Percentiles rank a stretch among this genome's conserved stretches.
Conservation (phyloP, 1,140 invertebrate species). For the Cotesia glomerata region DNA sequence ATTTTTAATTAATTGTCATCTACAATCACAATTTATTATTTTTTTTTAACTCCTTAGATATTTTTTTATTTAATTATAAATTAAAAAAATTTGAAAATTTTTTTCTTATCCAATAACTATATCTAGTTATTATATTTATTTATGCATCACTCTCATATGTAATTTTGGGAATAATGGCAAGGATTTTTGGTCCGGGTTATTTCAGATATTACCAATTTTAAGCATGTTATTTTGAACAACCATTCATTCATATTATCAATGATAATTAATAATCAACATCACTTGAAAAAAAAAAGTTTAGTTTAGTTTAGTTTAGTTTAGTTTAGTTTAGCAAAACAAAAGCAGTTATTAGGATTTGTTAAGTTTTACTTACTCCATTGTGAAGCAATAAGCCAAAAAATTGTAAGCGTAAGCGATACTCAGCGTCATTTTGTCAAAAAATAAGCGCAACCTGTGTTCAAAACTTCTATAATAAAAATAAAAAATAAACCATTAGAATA, state of each 20-base stretch:
- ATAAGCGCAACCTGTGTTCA: constrained; percentile 13
- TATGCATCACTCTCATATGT: constrained; percentile 2
- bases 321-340: background rate
- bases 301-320: too few species aligned
- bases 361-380: constrained; percentile 35
- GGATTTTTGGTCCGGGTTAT: constrained; percentile 19
- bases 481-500: background rate
- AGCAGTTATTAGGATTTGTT: constrained; percentile 13
- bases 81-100: background rate
- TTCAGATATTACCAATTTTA: background rate
- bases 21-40: background rate
- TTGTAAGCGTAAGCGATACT: constrained; percentile 18
- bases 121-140: background rate
- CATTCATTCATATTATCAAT: too few species aligned
- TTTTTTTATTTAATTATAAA: background rate
- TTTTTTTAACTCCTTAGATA: too few species aligned
- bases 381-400: constrained; percentile 31
- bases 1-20: background rate
- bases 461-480: background rate
- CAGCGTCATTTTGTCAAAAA: constrained; percentile 10
- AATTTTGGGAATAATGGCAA: constrained; percentile 33
- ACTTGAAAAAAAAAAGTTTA: background rate
- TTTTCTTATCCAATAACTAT: background rate
- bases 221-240: too few species aligned
- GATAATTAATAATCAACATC: too few species aligned